Percentiles rank a stretch among this genome's conserved stretches.
Evolutionary conservation across 2,888 invertebrate genomes (phyloP).

Genomic region (Drosophila histrio): DNA sequence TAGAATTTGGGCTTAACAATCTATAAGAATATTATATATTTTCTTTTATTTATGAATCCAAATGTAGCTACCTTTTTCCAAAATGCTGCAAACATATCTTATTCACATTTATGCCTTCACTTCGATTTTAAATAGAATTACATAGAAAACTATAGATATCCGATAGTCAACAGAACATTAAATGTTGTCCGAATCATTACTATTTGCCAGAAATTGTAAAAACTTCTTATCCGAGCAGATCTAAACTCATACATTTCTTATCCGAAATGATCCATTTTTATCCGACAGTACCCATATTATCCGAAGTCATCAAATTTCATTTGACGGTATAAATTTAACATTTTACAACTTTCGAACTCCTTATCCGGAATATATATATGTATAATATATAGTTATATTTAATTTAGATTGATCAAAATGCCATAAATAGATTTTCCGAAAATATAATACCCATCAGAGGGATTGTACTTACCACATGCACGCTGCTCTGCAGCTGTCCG

Average conservation of each 20-base stretch:
- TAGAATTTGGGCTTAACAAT: background rate
- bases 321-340: background rate
- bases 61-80: too few relatives aligned
- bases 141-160: too few relatives aligned
- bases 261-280: background rate
- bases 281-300: background rate
- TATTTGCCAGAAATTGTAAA: too few relatives aligned
- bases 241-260: background rate
- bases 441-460: background rate
- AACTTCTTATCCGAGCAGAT: background rate
- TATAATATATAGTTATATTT: too few relatives aligned
- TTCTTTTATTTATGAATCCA: too few relatives aligned
- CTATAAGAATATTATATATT: background rate
- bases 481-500: slow-evolving; percentile 88
- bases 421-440: background rate
- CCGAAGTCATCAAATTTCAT: background rate
- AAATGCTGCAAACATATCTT: too few relatives aligned
- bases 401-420: background rate
- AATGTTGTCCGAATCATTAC: too few relatives aligned
- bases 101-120: too few relatives aligned
- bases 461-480: slow-evolving; percentile 88
- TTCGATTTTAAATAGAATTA: too few relatives aligned
- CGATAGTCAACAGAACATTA: too few relatives aligned
- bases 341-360: background rate
- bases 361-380: too few relatives aligned